These are phyloP conservation scores for Betta splendens DNA, from an alignment of 2,797 vertebrate genomes.

Conservation along the genomic window DNA sequence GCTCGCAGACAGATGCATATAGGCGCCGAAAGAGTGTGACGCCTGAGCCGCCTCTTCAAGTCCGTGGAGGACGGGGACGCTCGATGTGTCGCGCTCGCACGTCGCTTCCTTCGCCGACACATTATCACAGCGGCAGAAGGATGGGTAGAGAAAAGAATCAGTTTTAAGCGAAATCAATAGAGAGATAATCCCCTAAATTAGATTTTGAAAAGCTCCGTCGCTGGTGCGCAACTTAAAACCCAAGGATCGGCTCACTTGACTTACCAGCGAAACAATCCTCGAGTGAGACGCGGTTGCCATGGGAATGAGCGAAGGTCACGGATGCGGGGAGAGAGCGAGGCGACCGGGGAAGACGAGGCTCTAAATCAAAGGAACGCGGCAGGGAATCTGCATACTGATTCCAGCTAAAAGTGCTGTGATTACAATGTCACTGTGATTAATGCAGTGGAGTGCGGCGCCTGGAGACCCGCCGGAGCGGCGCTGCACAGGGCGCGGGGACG, in stretches of 20 bases:
- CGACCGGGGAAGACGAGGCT: slow-evolving; percentile 44
- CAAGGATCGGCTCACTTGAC: slow-evolving; percentile 75
- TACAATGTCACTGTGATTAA: slow-evolving; percentile 68
- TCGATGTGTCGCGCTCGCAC: slow-evolving; percentile 32
- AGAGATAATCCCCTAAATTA: slow-evolving; percentile 84
- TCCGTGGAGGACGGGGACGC: slow-evolving; percentile 44
- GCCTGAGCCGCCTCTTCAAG: slow-evolving; percentile 53
- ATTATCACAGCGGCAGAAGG: slow-evolving; percentile 63
- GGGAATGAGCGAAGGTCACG: slow-evolving; percentile 78
- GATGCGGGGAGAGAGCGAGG: slow-evolving; percentile 57
- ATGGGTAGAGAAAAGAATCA: slow-evolving; percentile 68
- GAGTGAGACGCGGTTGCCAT: slow-evolving; percentile 72
- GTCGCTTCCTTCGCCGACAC: slow-evolving; percentile 37
- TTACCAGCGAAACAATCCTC: slow-evolving; percentile 67
- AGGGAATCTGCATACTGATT: slow-evolving; percentile 59
- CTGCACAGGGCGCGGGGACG: slow-evolving; percentile 31
- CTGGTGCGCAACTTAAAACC: slow-evolving; percentile 69
- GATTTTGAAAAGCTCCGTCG: slow-evolving; percentile 78
- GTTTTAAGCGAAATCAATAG: slow-evolving; percentile 84
- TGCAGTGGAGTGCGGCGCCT: slow-evolving; percentile 35
- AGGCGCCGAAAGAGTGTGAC: slow-evolving; percentile 56
- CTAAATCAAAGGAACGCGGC: slow-evolving; percentile 52
- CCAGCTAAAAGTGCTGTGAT: slow-evolving; percentile 55
- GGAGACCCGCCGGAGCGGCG: slow-evolving; percentile 12
- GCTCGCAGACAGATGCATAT: slow-evolving; percentile 65